These are phyloP conservation scores for Kryphioiulus occultus DNA, from an alignment of 2,888 invertebrate species.

Conservation along the genomic window DNA sequence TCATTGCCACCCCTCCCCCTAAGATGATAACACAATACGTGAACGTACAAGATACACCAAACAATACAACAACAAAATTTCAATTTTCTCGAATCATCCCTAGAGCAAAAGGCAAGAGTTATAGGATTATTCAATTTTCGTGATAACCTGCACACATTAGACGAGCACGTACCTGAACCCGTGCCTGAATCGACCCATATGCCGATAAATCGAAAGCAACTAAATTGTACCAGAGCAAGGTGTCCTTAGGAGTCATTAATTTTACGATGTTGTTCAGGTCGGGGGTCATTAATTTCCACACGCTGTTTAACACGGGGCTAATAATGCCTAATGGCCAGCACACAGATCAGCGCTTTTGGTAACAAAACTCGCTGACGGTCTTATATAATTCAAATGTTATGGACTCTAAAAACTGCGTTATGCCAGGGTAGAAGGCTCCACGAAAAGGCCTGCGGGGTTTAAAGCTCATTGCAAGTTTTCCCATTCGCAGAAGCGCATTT, in stretches of 20 bases:
- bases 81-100: too few species aligned
- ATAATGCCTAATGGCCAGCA: neutral
- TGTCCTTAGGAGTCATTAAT: constrained; percentile 1
- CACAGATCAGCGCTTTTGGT: constrained; percentile 4
- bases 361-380: neutral
- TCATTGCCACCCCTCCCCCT: too few species aligned
- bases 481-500: neutral
- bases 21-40: too few species aligned
- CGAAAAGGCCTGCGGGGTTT: neutral
- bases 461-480: constrained; percentile 3
- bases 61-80: too few species aligned
- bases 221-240: neutral
- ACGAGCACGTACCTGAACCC: neutral
- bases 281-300: neutral
- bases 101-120: too few species aligned
- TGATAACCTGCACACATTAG: too few species aligned
- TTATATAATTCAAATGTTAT: constrained; percentile 18
- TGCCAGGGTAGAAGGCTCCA: neutral
- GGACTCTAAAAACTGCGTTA: neutral
- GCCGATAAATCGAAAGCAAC: neutral
- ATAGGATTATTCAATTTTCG: too few species aligned
- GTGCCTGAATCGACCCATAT: neutral
- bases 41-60: too few species aligned
- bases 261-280: constrained; percentile 20
- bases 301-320: constrained; percentile 4